Base-by-base conservation (phyloP, 2,113 vertebrate species). In the Fulica atra region DNA sequence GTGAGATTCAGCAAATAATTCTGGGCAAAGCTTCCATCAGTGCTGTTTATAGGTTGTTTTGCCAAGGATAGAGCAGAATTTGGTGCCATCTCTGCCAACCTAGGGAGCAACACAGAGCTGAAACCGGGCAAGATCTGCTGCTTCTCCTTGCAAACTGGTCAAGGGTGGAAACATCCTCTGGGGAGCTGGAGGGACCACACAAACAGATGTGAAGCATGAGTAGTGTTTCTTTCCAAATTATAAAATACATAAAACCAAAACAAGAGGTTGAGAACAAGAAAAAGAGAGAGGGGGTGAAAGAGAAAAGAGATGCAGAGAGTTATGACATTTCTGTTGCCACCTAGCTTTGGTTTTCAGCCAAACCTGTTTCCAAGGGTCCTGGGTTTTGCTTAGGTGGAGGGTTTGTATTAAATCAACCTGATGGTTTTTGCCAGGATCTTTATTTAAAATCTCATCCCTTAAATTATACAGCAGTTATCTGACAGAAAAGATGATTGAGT, bases 401-500 rank as follows among this genome's bases (percentile, higher is more conserved):
- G 51, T 33, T 59, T 10, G 35, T 59, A 73, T 72, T 74, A 70
- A 80, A 86, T 86, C 66, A 86, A 25, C 53, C 61, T 31, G 25
- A 36, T 33, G 29, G 33, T 82, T 92, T 82, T 83, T 82, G 40
- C 81, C 81, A 66, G 31, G 33, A 61, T 70, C 66, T 86, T 89
- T 76, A 80, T 83, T 89, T 92, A 80, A 89, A 95, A 70, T 77
- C 53, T 85, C 40, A 66, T 36, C 74, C 74, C 63, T 92, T 83
- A 40, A 92, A 94, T 93, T 76, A 64, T 6, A n/a, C 56, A 91
- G 63, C 74, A 51, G 71, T 88, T 83, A 38, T 81, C 86, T 96
- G 93, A 96, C 84, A 94, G 92, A 80, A 89, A 46, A 86, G 84
- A 76, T 89, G 97, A 96, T 96, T 95, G 97, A 95, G 90, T 90